phyloP scores from a whole-genome alignment of 2,888 invertebrate species.

The Ectemnius continuus region DNA sequence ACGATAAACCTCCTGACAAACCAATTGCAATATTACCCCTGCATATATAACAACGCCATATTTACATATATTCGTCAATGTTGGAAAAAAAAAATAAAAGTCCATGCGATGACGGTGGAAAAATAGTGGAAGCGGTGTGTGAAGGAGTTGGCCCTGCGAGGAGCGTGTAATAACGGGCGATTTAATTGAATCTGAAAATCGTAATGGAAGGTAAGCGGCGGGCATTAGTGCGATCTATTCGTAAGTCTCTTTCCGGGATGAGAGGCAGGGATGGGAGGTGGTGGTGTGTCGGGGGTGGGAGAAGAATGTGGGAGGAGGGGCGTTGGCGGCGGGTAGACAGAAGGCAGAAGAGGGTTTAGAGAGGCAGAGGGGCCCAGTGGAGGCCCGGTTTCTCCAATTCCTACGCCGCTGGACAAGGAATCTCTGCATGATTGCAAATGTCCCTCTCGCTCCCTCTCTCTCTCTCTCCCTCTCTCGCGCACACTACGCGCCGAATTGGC shows the following conservation, averaged over 20 bases:
- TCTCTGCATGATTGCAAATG: slow-evolving; percentile 36
- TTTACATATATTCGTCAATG: too few species aligned
- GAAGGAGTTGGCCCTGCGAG: too few species aligned
- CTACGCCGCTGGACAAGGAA: slow-evolving; percentile 34
- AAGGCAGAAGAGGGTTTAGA: slow-evolving; percentile 5
- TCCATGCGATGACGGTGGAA: too few species aligned
- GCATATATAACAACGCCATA: too few species aligned
- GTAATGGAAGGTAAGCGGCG: slow-evolving; percentile 5
- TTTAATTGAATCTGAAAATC: not conserved
- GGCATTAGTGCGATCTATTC: slow-evolving; percentile 7
- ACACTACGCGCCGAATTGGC: slow-evolving; percentile 23
- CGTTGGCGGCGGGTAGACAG: not conserved
- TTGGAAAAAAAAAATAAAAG: too few species aligned
- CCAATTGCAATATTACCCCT: slow-evolving; percentile 5
- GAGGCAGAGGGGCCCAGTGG: not conserved
- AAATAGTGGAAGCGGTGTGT: too few species aligned
- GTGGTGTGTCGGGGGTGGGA: not conserved
- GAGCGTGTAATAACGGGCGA: too few species aligned
- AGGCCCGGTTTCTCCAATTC: slow-evolving; percentile 12
- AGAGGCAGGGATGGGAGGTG: too few species aligned
- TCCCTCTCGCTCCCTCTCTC: slow-evolving; percentile 22
- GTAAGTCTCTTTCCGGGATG: slow-evolving; percentile 9
- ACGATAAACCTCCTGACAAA: slow-evolving; percentile 14
- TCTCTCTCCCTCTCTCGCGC: slow-evolving; percentile 22
- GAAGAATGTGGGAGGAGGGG: not conserved